A percentile compares a stretch with the other conserved stretches of the same genome.
Evolutionary conservation across 2,888 invertebrate species (phyloP).

Genomic region (Camponotus fellah): DNA sequence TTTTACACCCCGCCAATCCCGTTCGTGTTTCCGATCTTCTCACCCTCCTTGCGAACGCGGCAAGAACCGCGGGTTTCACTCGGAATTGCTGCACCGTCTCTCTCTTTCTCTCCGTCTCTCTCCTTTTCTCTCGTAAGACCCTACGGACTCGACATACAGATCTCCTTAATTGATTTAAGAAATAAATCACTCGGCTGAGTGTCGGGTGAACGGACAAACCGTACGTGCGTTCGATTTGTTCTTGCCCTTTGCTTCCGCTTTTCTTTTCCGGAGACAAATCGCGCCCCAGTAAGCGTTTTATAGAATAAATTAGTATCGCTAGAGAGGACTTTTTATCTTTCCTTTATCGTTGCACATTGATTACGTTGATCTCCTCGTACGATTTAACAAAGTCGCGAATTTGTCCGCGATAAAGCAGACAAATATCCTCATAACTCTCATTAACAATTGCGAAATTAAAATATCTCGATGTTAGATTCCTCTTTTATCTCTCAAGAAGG

Average conservation of each 20-base stretch:
- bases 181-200: constrained; percentile 67
- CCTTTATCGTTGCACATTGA: constrained; percentile 30
- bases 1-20: constrained; percentile 59
- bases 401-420: neutral
- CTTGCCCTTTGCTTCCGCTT: constrained; percentile 40
- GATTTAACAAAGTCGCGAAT: constrained; percentile 15
- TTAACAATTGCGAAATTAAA: neutral
- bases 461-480: neutral
- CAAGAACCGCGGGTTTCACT: constrained; percentile 59
- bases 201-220: constrained; percentile 48
- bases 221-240: constrained; percentile 54
- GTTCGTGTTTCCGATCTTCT: constrained; percentile 60
- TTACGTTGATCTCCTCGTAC: constrained; percentile 7
- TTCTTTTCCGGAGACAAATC: constrained; percentile 52
- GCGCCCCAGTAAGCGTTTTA: constrained; percentile 43
- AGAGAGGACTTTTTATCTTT: constrained; percentile 3
- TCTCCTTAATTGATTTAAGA: constrained; percentile 73
- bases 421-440: neutral
- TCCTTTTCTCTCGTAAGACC: constrained; percentile 27
- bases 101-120: neutral
- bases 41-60: constrained; percentile 52
- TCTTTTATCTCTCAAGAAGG: neutral
- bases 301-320: constrained; percentile 50
- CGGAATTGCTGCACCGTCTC: constrained; percentile 49
- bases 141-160: constrained; percentile 56